Conservation (phyloP, 2,888 invertebrate species). For the Liposcelis brunnea region DNA sequence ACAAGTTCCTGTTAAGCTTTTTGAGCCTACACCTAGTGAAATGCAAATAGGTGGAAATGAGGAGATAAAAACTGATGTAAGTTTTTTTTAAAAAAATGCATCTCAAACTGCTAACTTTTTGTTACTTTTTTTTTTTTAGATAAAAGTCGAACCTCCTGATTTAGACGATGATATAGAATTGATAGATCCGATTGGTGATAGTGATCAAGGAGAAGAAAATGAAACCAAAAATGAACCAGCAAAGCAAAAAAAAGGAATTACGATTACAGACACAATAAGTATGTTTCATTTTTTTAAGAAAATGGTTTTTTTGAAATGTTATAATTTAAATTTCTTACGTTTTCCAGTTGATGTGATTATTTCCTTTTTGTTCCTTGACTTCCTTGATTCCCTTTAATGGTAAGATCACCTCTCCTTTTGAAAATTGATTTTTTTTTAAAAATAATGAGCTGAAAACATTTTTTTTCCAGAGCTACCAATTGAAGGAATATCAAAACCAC, state of each 20-base stretch:
- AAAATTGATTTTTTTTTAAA: too few relatives aligned
- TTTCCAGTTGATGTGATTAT: constrained; percentile 11
- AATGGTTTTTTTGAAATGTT: constrained; percentile 1
- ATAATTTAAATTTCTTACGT: background rate
- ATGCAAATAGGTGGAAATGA: too few relatives aligned
- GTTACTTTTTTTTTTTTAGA: constrained; percentile 16
- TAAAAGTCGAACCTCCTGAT: constrained; percentile 23
- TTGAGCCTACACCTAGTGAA: too few relatives aligned
- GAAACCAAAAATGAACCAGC: constrained; percentile 1
- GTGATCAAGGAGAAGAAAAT: constrained; percentile 6
- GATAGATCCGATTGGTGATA: constrained; percentile 18
- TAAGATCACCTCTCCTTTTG: too few relatives aligned
- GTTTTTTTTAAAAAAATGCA: too few relatives aligned
- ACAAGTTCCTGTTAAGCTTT: too few relatives aligned
- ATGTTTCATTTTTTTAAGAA: constrained; percentile 11
- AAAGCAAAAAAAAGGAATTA: constrained; percentile 16
- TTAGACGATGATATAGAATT: constrained; percentile 17
- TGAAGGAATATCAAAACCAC: too few relatives aligned
- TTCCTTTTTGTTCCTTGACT: constrained; percentile 4
- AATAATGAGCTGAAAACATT: too few relatives aligned
- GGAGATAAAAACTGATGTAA: too few relatives aligned
- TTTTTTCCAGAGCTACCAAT: too few relatives aligned
- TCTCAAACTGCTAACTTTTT: constrained; percentile 1
- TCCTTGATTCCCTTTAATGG: too few relatives aligned
- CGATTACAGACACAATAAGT: constrained; percentile 18